These are phyloP conservation scores for Pachyrhynchus sulphureomaculatus DNA, from an alignment of 1,140 invertebrate species.

Conservation along the genomic window DNA sequence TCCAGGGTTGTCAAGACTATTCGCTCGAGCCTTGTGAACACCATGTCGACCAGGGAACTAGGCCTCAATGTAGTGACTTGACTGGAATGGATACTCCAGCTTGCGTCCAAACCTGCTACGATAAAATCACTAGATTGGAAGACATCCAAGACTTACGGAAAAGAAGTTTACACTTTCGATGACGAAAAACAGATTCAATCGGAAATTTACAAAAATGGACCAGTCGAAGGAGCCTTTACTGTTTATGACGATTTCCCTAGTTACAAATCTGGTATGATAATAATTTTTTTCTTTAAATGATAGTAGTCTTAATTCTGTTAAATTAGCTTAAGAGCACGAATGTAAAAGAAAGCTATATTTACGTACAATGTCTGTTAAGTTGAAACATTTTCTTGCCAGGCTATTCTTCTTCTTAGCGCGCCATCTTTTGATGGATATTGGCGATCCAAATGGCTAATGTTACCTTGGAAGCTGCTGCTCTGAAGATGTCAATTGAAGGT, in stretches of 20 bases:
- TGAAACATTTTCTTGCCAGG: too few species aligned
- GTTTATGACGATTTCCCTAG: conserved; percentile 68
- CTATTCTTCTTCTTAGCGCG: too few species aligned
- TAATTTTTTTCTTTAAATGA: too few species aligned
- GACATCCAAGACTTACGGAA: conserved; percentile 53
- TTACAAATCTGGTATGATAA: conserved; percentile 62
- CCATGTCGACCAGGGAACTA: conserved; percentile 56
- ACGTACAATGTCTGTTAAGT: too few species aligned
- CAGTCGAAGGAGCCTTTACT: conserved; percentile 18
- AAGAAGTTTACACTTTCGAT: background rate
- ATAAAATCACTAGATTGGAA: conserved; percentile 57
- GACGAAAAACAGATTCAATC: conserved; percentile 23
- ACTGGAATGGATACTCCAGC: conserved; percentile 57
- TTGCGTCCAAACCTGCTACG: conserved; percentile 59
- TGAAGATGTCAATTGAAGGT: too few species aligned
- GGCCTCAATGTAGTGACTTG: conserved; percentile 12
- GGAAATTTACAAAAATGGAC: conserved; percentile 34
- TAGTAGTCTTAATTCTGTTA: too few species aligned
- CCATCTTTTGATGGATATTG: too few species aligned
- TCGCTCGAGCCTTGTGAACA: conserved; percentile 58
- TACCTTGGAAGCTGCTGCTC: too few species aligned
- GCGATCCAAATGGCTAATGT: too few species aligned
- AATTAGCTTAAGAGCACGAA: too few species aligned
- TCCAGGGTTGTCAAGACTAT: conserved; percentile 57
- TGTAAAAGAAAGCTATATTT: too few species aligned